Evolutionary conservation across 2,888 invertebrate species (phyloP).

Genomic region (Helleia helle): DNA sequence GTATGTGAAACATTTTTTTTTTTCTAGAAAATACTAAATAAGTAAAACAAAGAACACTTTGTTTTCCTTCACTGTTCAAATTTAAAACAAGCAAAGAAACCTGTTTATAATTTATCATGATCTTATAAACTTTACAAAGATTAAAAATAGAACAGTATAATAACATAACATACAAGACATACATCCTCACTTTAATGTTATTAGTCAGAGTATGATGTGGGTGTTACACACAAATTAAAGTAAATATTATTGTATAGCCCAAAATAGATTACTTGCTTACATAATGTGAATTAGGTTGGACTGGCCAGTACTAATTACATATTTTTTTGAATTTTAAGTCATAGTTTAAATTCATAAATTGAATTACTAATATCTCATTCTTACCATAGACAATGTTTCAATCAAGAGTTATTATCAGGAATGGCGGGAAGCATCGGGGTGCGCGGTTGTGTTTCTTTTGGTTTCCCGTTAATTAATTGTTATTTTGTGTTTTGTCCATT

Average conservation of each 20-base stretch:
- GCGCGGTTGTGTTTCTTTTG: too few species aligned
- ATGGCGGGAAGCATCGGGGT: too few species aligned
- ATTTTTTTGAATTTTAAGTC: too few species aligned
- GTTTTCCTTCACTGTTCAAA: too few species aligned
- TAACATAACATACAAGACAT: not conserved
- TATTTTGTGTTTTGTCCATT: too few species aligned
- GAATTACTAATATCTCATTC: not conserved
- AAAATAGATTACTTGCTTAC: slow-evolving; percentile 5
- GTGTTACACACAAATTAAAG: not conserved
- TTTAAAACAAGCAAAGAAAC: too few species aligned
- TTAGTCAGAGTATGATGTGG: not conserved
- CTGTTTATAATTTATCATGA: too few species aligned
- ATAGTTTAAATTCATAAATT: slow-evolving; percentile 1
- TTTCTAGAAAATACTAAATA: too few species aligned
- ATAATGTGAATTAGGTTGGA: not conserved
- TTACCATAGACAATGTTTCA: not conserved
- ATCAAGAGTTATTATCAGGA: not conserved
- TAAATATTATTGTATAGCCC: slow-evolving; percentile 9
- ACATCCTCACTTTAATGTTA: not conserved
- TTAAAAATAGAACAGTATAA: not conserved
- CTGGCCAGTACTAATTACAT: not conserved
- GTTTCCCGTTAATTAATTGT: too few species aligned
- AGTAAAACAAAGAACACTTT: too few species aligned
- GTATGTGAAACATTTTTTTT: too few species aligned
- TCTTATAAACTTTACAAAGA: too few species aligned